A percentile compares a stretch with the other conserved stretches of the same genome.
phyloP scores from a whole-genome alignment of 2,888 invertebrate species.

The Ectropis crepuscularia region DNA sequence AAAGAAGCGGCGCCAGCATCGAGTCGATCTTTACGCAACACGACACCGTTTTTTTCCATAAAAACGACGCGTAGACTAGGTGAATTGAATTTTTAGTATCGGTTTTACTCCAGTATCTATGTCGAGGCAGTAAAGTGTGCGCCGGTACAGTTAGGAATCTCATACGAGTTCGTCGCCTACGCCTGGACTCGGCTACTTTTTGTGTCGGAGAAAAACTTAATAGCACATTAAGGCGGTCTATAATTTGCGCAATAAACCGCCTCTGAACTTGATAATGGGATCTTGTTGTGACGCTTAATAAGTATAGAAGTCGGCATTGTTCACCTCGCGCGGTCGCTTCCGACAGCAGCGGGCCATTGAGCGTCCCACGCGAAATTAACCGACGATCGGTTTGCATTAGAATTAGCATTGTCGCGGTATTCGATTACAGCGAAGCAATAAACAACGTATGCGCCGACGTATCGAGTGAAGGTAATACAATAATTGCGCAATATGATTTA shows the following conservation, averaged over 20 bases:
- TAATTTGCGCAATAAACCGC: slow-evolving; percentile 38
- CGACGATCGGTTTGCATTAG: slow-evolving; percentile 66
- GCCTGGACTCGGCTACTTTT: slow-evolving; percentile 45
- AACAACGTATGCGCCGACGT: slow-evolving; percentile 38
- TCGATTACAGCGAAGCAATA: slow-evolving; percentile 52
- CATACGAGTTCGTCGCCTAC: slow-evolving; percentile 56
- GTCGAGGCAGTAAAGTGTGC: slow-evolving; percentile 58
- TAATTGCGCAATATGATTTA: slow-evolving; percentile 68
- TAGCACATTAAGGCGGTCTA: slow-evolving; percentile 23
- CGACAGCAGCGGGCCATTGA: slow-evolving; percentile 65
- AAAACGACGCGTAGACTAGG: slow-evolving; percentile 53
- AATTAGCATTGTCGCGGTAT: slow-evolving; percentile 54
- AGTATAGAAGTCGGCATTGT: slow-evolving; percentile 50
- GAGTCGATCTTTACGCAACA: slow-evolving; percentile 55
- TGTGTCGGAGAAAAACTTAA: slow-evolving; percentile 45
- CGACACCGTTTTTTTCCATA: slow-evolving; percentile 57
- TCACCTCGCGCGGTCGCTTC: slow-evolving; percentile 54
- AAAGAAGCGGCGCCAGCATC: slow-evolving; percentile 59
- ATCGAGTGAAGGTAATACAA: slow-evolving; percentile 48
- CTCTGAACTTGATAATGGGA: slow-evolving; percentile 46
- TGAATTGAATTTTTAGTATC: slow-evolving; percentile 74
- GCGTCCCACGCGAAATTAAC: slow-evolving; percentile 68
- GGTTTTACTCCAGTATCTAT: slow-evolving; percentile 60
- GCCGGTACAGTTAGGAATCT: slow-evolving; percentile 77
- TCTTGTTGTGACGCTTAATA: slow-evolving; percentile 49